phyloP scores from a whole-genome alignment of 2,113 vertebrate species.

The Anseranas semipalmata region DNA sequence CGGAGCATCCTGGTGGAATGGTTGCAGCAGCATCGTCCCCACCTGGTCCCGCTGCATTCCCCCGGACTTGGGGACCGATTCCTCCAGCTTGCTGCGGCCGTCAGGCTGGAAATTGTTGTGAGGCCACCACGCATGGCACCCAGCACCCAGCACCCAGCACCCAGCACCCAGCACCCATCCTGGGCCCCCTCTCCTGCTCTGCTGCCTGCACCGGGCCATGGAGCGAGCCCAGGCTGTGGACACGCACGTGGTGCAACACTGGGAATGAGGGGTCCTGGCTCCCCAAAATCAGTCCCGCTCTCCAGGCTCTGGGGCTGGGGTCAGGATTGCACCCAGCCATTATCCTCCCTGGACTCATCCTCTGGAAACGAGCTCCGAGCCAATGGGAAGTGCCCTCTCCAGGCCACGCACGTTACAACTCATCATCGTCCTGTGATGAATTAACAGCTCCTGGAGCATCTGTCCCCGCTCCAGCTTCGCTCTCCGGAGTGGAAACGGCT shows the following conservation, averaged over 20 bases:
- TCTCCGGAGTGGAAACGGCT: neutral
- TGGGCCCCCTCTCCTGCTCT: neutral
- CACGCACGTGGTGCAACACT: neutral
- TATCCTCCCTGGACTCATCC: fast-evolving
- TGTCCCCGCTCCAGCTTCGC: neutral
- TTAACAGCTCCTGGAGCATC: neutral
- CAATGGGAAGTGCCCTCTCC: constrained; percentile 22
- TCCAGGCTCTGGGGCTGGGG: neutral
- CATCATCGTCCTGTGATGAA: neutral
- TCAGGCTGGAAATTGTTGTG: neutral
- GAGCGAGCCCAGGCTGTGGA: neutral
- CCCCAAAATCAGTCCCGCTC: neutral
- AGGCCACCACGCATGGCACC: fast-evolving
- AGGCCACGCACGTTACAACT: neutral
- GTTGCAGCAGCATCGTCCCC: fast-evolving
- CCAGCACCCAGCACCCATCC: too few species aligned
- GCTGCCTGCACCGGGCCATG: neutral
- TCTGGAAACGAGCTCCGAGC: neutral
- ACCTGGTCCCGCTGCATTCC: neutral
- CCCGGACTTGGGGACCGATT: neutral
- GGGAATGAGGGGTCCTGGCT: fast-evolving
- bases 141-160: neutral
- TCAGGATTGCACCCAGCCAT: fast-evolving
- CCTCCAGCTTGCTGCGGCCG: neutral
- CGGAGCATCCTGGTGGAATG: fast-evolving